Percentiles rank a stretch among this genome's conserved stretches.
phyloP scores from a whole-genome alignment of 2,888 invertebrate genomes.

The Cataglyphis rosenhaueri region DNA sequence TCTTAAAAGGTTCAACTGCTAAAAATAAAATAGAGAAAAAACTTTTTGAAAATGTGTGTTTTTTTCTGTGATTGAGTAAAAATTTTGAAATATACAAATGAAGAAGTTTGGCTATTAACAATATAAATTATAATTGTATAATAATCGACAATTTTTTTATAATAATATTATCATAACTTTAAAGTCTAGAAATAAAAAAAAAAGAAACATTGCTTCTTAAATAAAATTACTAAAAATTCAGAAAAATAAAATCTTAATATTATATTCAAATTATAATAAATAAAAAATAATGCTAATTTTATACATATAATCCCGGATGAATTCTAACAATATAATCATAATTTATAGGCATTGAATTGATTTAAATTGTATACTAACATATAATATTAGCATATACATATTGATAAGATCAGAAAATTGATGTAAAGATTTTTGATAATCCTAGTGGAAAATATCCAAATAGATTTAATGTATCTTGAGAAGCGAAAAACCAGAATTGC shows the following conservation, averaged over 20 bases:
- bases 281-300: background rate
- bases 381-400: background rate
- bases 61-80: background rate
- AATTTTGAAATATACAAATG: background rate
- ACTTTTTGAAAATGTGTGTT: background rate
- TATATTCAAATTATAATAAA: background rate
- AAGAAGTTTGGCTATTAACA: background rate
- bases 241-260: background rate
- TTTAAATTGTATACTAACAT: background rate
- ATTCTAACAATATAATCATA: background rate
- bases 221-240: background rate
- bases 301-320: background rate
- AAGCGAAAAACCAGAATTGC: conserved; percentile 17
- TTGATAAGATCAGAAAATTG: background rate
- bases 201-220: background rate
- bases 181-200: background rate
- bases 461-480: background rate
- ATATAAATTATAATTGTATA: background rate
- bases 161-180: background rate
- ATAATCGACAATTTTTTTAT: background rate
- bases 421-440: conserved; percentile 6
- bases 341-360: background rate
- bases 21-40: conserved; percentile 14
- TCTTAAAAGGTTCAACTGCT: background rate
- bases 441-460: background rate